phyloP scores from a whole-genome alignment of 2,113 vertebrate species.

The Gavialis gangeticus region DNA sequence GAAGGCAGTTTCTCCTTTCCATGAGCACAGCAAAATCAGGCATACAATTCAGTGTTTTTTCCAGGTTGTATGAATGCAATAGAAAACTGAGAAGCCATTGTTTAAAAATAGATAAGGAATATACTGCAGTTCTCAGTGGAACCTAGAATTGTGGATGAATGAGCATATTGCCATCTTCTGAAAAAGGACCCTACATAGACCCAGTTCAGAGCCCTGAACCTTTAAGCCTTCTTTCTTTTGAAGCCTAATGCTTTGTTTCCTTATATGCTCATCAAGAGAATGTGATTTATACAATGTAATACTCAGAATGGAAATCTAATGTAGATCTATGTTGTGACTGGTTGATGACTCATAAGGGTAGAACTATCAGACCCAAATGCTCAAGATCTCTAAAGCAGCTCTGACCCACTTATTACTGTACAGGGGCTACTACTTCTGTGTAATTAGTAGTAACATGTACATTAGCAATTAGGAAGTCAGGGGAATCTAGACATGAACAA shows the following conservation, averaged over 20 bases:
- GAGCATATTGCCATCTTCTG: neutral
- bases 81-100: neutral
- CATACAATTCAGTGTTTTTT: fast-evolving
- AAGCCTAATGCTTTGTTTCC: neutral
- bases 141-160: neutral
- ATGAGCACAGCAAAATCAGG: neutral
- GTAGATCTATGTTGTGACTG: neutral
- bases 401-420: slow-evolving; percentile 56
- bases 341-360: slow-evolving; percentile 5
- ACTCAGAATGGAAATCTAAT: neutral
- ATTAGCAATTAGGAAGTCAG: slow-evolving; percentile 78
- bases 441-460: slow-evolving; percentile 69
- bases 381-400: slow-evolving; percentile 33
- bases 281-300: neutral
- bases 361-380: slow-evolving; percentile 24
- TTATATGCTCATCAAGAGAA: neutral
- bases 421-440: slow-evolving; percentile 64
- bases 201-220: neutral
- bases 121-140: neutral
- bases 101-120: neutral
- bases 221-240: neutral
- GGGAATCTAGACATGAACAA: slow-evolving; percentile 64
- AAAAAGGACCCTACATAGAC: neutral
- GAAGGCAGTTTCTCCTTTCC: neutral
- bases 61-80: neutral